phyloP scores from a whole-genome alignment of 2,113 vertebrate genomes.

The Syrmaticus mikado region DNA sequence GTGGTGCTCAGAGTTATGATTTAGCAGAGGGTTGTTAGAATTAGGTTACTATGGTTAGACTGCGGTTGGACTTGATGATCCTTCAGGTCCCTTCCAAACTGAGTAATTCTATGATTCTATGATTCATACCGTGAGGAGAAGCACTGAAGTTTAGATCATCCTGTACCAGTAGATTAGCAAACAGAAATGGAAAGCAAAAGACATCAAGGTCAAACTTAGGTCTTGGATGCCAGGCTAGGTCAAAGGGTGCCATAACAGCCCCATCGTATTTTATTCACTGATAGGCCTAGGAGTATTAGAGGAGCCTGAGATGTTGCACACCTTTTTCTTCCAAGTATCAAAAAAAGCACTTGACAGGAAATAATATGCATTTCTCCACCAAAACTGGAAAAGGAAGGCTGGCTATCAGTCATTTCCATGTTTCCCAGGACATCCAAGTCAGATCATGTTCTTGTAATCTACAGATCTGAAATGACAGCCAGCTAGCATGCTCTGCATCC shows the following conservation, averaged over 20 bases:
- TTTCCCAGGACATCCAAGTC: background rate
- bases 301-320: accelerated
- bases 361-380: background rate
- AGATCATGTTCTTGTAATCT: background rate
- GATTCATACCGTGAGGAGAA: background rate
- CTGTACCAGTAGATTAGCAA: background rate
- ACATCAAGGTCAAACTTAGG: background rate
- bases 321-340: background rate
- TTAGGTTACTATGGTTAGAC: too few species aligned
- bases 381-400: background rate
- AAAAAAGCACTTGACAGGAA: background rate
- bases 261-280: background rate
- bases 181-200: background rate
- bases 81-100: too few species aligned
- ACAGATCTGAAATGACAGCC: background rate
- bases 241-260: background rate
- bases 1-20: too few species aligned
- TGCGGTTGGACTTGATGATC: too few species aligned
- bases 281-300: background rate
- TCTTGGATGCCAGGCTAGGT: background rate
- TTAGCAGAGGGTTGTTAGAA: too few species aligned
- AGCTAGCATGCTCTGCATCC: background rate
- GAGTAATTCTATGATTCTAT: too few species aligned
- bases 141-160: background rate
- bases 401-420: background rate